Percentiles rank a stretch among this genome's conserved stretches.
These are phyloP conservation scores for Panagrolaimus sp. DNA, from an alignment of 1,140 invertebrate genomes.

Conservation along the genomic window DNA sequence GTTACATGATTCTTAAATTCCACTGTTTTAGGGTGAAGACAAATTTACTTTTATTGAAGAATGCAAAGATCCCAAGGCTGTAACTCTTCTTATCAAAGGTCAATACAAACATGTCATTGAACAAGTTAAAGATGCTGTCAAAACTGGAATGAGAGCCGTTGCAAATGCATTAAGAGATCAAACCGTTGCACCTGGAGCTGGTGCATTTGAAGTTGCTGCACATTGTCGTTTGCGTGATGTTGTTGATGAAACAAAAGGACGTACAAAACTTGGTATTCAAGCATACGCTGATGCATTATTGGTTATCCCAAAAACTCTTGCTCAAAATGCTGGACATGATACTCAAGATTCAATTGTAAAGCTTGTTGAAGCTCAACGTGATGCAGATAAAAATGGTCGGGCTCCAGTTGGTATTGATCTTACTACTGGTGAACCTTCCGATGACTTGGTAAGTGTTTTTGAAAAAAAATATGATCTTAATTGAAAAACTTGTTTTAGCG, in stretches of 20 bases:
- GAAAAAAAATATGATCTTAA: slow-evolving; percentile 64
- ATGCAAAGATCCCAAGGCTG: slow-evolving; percentile 87
- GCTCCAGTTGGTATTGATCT: slow-evolving; percentile 66
- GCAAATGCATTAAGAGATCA: slow-evolving; percentile 91
- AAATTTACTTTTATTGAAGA: slow-evolving; percentile 96
- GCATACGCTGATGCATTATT: slow-evolving; percentile 91
- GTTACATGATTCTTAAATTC: slow-evolving; percentile 59
- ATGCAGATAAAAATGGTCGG: slow-evolving; percentile 49
- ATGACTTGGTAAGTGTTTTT: slow-evolving; percentile 19
- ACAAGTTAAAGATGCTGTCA: slow-evolving; percentile 93
- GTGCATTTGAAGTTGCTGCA: slow-evolving; percentile 88
- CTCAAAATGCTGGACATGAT: slow-evolving; percentile 89
- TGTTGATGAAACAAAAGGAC: slow-evolving; percentile 83
- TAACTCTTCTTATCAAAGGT: slow-evolving; percentile 91
- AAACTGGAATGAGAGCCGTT: slow-evolving; percentile 88
- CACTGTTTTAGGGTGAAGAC: slow-evolving; percentile 76
- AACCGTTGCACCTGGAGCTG: slow-evolving; percentile 82
- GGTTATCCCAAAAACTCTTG: slow-evolving; percentile 87
- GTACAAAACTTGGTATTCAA: slow-evolving; percentile 69
- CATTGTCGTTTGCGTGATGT: slow-evolving; percentile 74
- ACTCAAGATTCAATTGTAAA: slow-evolving; percentile 90
- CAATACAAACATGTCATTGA: slow-evolving; percentile 88
- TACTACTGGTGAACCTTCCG: slow-evolving; percentile 42
- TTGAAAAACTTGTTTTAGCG: slow-evolving; percentile 65
- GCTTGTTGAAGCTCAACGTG: slow-evolving; percentile 74